phyloP scores from a whole-genome alignment of 2,113 vertebrate genomes.

The Epinephelus cyanopodus region DNA sequence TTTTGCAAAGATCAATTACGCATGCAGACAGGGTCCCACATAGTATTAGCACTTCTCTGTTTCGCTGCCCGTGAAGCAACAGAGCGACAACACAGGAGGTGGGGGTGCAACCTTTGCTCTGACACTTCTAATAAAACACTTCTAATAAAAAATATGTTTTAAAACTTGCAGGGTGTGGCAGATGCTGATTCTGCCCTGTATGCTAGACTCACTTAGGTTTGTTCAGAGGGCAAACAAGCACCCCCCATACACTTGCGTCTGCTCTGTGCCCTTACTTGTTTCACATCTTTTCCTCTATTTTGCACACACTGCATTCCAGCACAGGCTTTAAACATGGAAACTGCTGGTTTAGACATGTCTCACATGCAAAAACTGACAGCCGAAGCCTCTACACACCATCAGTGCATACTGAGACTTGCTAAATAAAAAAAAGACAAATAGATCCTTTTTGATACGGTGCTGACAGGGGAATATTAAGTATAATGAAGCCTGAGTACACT shows the following conservation, averaged over 20 bases:
- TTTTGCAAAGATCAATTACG: background rate
- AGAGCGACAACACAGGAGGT: background rate
- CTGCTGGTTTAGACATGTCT: slow-evolving; percentile 9
- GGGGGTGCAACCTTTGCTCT: background rate
- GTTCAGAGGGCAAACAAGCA: background rate
- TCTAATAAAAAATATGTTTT: slow-evolving; percentile 15
- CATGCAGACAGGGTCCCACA: background rate
- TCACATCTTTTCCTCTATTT: slow-evolving; percentile 4
- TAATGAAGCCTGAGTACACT: slow-evolving; percentile 16
- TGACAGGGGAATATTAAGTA: background rate
- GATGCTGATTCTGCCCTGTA: background rate
- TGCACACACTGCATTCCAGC: slow-evolving; percentile 34
- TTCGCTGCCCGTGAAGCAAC: background rate
- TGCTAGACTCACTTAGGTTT: background rate
- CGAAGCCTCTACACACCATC: background rate
- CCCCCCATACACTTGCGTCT: background rate
- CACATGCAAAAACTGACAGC: background rate
- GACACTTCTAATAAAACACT: slow-evolving; percentile 16
- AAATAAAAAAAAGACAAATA: slow-evolving; percentile 16
- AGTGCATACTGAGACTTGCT: background rate
- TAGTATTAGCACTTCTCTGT: background rate
- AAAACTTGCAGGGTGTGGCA: background rate
- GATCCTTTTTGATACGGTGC: background rate
- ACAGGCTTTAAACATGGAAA: slow-evolving; percentile 12
- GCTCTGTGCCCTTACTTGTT: background rate